Conservation (phyloP, 2,113 vertebrate genomes). For the Trichomycterus rosablanca region DNA sequence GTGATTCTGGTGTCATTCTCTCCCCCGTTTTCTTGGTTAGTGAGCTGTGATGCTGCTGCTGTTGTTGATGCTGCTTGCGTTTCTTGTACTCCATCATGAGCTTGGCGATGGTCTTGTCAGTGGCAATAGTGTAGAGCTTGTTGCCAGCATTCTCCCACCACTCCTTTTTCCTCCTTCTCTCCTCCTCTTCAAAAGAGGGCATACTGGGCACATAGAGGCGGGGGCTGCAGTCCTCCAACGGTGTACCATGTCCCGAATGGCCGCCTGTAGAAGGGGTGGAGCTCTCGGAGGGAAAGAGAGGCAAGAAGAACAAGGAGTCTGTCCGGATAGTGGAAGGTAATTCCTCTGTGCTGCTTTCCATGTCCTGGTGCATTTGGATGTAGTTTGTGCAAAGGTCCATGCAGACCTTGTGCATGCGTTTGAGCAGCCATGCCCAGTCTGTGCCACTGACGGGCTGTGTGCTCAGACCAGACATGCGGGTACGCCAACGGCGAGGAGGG, state of each 20-base stretch:
- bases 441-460: constrained; percentile 80
- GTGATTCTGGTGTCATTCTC: constrained; percentile 73
- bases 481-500: constrained; percentile 83
- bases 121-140: constrained; percentile 91
- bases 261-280: constrained; percentile 81
- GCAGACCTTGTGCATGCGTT: constrained; percentile 86
- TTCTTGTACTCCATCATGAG: constrained; percentile 93
- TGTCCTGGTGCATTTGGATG: constrained; percentile 92
- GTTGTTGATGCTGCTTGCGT: constrained; percentile 84
- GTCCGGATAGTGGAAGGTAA: constrained; percentile 57
- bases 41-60: constrained; percentile 52
- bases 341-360: constrained; percentile 80
- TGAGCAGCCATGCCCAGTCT: constrained; percentile 93
- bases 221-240: constrained; percentile 80
- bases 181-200: constrained; percentile 61
- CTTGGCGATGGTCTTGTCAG: constrained; percentile 88
- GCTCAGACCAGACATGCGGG: constrained; percentile 78
- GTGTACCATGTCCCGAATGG: constrained; percentile 79
- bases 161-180: constrained; percentile 79
- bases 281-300: constrained; percentile 84
- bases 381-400: constrained; percentile 93
- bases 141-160: constrained; percentile 97
- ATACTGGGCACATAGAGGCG: constrained; percentile 64
- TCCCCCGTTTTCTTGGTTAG: constrained; percentile 80
- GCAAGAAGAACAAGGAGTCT: constrained; percentile 80